phyloP scores from a whole-genome alignment of 2,797 vertebrate species.

The Rhinoraja longicauda region DNA sequence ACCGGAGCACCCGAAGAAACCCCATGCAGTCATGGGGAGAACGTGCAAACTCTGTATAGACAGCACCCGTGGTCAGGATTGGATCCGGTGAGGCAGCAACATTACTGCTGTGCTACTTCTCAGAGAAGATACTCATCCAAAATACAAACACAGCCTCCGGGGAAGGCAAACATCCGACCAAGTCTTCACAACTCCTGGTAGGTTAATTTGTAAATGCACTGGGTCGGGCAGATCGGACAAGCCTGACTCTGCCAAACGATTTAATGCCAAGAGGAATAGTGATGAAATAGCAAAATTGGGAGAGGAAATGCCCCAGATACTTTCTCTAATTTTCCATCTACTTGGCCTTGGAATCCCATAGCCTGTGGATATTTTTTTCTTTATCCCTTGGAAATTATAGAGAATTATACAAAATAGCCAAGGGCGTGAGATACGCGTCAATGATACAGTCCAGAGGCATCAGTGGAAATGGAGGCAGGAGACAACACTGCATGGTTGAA shows the following conservation, averaged over 20 bases:
- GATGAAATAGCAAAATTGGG: background rate
- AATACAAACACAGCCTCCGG: background rate
- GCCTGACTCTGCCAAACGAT: background rate
- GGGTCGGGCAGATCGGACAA: background rate
- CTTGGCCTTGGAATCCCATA: background rate
- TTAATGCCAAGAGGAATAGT: background rate
- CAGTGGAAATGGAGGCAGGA: background rate
- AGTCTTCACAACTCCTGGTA: background rate
- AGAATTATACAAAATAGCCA: background rate
- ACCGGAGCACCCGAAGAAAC: too few species aligned
- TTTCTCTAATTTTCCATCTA: background rate
- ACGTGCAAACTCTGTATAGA: too few species aligned
- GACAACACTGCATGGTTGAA: background rate
- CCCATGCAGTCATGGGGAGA: too few species aligned
- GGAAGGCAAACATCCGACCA: background rate
- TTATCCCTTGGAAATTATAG: background rate
- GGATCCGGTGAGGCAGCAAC: background rate
- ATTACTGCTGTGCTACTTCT: background rate
- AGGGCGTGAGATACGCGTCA: background rate
- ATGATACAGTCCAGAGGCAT: background rate
- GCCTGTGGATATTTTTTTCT: background rate
- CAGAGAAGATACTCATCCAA: background rate
- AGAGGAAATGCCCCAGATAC: background rate
- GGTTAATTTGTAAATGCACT: background rate
- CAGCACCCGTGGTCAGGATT: too few species aligned